These are phyloP conservation scores for Chromis chromis DNA, from an alignment of 2,797 vertebrate species.

Conservation along the genomic window DNA sequence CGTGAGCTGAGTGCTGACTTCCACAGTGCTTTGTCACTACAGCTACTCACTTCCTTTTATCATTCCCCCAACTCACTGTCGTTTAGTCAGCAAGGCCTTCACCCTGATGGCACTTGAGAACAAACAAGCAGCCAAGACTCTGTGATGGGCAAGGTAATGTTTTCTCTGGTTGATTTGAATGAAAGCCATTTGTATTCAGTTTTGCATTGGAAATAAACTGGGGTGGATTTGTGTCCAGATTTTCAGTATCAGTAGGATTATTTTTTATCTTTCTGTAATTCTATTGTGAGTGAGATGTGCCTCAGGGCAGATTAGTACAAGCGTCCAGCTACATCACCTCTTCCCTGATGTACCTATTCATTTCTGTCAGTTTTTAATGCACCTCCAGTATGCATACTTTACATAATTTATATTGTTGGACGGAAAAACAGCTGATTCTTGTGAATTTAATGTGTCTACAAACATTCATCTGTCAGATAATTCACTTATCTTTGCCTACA, in stretches of 20 bases:
- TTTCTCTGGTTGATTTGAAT: slow-evolving; percentile 44
- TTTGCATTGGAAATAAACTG: slow-evolving; percentile 45
- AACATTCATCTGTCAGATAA: not conserved
- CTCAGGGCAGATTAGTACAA: not conserved
- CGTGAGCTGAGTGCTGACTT: slow-evolving; percentile 40
- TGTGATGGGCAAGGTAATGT: slow-evolving; percentile 31
- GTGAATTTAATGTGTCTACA: not conserved
- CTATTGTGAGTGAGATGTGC: slow-evolving; percentile 2
- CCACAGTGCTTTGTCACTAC: slow-evolving; percentile 25
- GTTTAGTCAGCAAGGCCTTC: slow-evolving; percentile 43
- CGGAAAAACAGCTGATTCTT: not conserved
- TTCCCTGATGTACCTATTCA: not conserved
- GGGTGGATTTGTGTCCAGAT: not conserved
- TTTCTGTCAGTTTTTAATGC: not conserved
- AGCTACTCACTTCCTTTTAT: slow-evolving; percentile 42
- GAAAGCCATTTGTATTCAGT: slow-evolving; percentile 36
- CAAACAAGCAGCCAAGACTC: slow-evolving; percentile 25
- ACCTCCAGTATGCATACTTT: not conserved
- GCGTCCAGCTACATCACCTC: not conserved
- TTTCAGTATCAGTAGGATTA: slow-evolving; percentile 1
- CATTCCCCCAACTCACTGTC: slow-evolving; percentile 25
- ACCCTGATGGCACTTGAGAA: slow-evolving; percentile 15
- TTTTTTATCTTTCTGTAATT: slow-evolving; percentile 8
- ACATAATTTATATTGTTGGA: not conserved
- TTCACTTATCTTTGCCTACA: not conserved